phyloP scores from a whole-genome alignment of 2,113 vertebrate genomes.

The Dinomys branickii region DNA sequence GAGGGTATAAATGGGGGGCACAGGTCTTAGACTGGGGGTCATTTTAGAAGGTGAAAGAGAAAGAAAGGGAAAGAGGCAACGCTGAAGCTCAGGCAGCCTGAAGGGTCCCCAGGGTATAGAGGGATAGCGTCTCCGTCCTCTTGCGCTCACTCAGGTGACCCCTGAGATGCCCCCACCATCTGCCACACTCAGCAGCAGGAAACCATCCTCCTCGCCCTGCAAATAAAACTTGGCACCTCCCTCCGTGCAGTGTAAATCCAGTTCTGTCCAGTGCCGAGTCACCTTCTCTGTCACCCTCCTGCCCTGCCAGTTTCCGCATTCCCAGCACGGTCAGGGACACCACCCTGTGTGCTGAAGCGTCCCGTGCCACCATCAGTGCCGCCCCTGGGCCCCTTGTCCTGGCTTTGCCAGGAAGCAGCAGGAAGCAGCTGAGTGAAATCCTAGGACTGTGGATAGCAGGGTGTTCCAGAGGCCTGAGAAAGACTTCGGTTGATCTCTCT shows the following conservation, averaged over 20 bases:
- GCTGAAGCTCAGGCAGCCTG: not conserved
- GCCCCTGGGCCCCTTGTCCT: not conserved
- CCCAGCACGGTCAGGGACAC: not conserved
- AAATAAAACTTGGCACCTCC: not conserved
- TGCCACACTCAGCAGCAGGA: not conserved
- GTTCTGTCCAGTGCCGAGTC: not conserved
- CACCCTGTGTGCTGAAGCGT: not conserved
- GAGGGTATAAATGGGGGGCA: not conserved
- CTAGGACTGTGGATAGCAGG: not conserved
- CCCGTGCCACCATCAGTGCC: not conserved
- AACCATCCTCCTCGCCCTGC: not conserved
- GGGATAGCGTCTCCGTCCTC: not conserved
- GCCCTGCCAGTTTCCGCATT: not conserved
- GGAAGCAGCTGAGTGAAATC: not conserved
- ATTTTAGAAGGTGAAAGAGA: not conserved
- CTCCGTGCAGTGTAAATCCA: not conserved
- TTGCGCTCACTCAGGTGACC: not conserved
- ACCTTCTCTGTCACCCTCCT: not conserved
- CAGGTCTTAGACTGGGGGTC: not conserved
- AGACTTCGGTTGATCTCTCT: not conserved
- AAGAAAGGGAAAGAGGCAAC: not conserved
- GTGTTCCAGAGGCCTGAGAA: not conserved
- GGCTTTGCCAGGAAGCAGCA: not conserved
- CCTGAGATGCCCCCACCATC: not conserved
- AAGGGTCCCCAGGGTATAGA: not conserved